Evolutionary conservation across 2,797 vertebrate genomes (phyloP), one percentile per base, ranked within the genome.

Genomic region (Xenopus petersii): DNA sequence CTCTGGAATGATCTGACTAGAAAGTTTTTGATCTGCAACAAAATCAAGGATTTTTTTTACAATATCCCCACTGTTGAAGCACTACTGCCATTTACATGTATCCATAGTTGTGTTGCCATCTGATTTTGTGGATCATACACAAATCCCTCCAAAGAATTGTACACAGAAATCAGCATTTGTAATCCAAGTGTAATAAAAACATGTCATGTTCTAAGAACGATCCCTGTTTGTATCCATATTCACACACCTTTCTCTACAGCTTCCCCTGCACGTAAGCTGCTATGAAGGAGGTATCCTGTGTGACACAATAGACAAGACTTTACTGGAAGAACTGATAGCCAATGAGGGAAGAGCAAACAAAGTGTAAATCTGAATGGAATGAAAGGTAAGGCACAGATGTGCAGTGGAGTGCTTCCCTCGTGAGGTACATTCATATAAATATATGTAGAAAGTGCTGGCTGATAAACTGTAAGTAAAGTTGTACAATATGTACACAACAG

Each of bases 351-450:
- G 48, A 64, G 49, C 30, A 48, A 69, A 36, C 51, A 68, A 60
- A 66, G 47, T 78, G 70, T 73, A 67, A 47, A 73, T 65, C 64
- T 73, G 49, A 73, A 73, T 64, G 65, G 70, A 78, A 73, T 73
- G 65, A 63, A 36, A 73, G 75, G 60, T 64, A 66, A 78, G 65
- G 42, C 70, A 69, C 10, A 17, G 49, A 62, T 49, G 42, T 30
- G 33, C 12, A 64, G 36, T 59, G 58, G 64, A 69, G 59, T 68
- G 65, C 70, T 68, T 24, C 70, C 36, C 36, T 42, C 36, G 5
- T 42, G 36, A 42, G 36, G 36, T 42, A 5, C 0, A 42, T 7
- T 42, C 8, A 42, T 42, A 42, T 42, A 42, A 5, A 42, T 5
- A 3, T 42, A 42, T 42, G 36, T 42, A 42, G 36, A 42, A 42